Evolutionary conservation across 2,797 vertebrate genomes (phyloP).

Genomic region (Manis pentadactyla): DNA sequence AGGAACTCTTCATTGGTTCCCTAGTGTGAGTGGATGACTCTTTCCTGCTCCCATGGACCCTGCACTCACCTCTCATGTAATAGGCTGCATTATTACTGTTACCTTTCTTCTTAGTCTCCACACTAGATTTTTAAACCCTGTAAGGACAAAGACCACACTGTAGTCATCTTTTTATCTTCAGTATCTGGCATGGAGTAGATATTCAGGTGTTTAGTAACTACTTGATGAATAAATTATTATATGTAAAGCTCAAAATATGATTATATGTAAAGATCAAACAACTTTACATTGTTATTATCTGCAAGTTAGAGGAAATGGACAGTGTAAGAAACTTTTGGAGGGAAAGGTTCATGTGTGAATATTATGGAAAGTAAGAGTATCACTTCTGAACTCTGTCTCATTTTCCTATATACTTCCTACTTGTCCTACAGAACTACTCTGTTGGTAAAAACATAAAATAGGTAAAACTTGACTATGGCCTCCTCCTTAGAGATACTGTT

Average conservation of each 20-base stretch:
- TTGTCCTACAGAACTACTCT: neutral
- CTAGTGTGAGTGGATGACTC: neutral
- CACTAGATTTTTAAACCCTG: neutral
- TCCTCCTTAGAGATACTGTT: neutral
- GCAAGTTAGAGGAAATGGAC: neutral
- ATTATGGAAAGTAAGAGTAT: neutral
- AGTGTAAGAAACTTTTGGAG: neutral
- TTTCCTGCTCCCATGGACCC: accelerated
- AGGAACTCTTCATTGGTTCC: neutral
- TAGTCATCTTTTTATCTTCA: neutral
- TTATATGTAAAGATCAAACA: neutral
- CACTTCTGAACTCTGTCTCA: neutral
- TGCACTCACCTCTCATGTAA: neutral
- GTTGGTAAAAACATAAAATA: neutral
- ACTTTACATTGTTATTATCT: neutral
- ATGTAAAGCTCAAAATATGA: neutral
- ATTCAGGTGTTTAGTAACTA: neutral
- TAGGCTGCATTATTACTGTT: neutral
- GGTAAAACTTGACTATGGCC: neutral
- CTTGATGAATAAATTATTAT: neutral
- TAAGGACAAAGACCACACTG: neutral
- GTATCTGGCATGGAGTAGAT: neutral
- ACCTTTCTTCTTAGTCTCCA: neutral
- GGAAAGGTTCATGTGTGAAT: neutral
- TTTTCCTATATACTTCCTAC: neutral